These are phyloP conservation scores for Zaprionus taronus DNA, from an alignment of 1,140 invertebrate genomes.

Conservation along the genomic window DNA sequence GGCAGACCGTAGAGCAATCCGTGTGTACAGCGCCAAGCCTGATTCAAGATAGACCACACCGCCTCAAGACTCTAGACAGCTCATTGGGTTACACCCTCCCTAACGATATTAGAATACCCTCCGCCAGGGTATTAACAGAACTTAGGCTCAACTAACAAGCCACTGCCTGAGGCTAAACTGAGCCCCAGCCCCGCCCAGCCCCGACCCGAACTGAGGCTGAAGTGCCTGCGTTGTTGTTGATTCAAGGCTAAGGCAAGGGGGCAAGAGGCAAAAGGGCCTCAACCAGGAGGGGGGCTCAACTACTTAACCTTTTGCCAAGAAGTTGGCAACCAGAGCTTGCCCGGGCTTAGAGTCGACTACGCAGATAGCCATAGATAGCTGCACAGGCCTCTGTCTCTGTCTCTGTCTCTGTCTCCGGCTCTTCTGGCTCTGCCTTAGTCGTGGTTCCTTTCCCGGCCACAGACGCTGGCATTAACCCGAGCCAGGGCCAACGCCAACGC, in stretches of 20 bases:
- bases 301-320: conserved; percentile 74
- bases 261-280: conserved; percentile 1
- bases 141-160: conserved; percentile 37
- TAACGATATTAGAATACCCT: not conserved
- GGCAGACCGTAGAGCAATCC: not conserved
- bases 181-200: not conserved
- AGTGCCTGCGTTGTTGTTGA: conserved; percentile 42
- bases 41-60: not conserved
- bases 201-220: not conserved
- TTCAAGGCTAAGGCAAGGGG: conserved; percentile 73
- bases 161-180: not conserved
- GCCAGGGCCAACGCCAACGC: conserved; percentile 36
- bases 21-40: not conserved
- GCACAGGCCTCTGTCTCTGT: not conserved
- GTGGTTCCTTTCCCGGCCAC: not conserved
- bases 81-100: not conserved
- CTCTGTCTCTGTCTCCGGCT: not conserved
- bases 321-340: conserved; percentile 8
- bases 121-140: conserved; percentile 2
- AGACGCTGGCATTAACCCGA: conserved; percentile 67
- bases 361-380: conserved; percentile 10
- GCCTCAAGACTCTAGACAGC: not conserved
- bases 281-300: conserved; percentile 51
- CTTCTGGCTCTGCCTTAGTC: not conserved
- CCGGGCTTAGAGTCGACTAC: conserved; percentile 8